These are phyloP conservation scores for Callocephalon fimbriatum DNA, from an alignment of 2,113 vertebrate genomes.

Conservation along the genomic window DNA sequence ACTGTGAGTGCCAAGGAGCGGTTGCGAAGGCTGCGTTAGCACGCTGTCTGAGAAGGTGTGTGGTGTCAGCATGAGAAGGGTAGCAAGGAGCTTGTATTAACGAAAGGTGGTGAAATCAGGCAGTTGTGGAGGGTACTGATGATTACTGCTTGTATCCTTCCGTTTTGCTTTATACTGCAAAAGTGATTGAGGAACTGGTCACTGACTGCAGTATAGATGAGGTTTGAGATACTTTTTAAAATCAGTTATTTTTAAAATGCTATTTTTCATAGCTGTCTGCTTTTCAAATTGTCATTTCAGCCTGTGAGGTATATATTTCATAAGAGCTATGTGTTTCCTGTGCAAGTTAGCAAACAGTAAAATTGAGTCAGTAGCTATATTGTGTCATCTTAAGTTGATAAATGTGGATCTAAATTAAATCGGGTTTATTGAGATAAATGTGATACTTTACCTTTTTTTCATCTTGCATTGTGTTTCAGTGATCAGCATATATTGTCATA, in stretches of 20 bases:
- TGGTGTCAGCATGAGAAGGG: not conserved
- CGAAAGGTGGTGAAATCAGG: not conserved
- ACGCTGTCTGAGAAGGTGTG: not conserved
- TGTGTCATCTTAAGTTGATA: not conserved
- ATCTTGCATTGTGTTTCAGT: not conserved
- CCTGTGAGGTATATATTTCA: not conserved
- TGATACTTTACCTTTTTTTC: not conserved
- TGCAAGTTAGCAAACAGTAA: not conserved
- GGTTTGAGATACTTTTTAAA: not conserved
- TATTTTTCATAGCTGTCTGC: not conserved
- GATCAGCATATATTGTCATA: not conserved
- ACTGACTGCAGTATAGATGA: not conserved
- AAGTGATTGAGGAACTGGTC: not conserved
- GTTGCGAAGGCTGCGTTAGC: not conserved
- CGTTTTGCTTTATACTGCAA: not conserved
- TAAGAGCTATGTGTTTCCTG: not conserved
- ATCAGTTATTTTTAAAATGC: not conserved
- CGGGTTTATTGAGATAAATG: rapidly evolving
- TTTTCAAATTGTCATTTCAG: not conserved
- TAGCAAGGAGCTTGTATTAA: not conserved
- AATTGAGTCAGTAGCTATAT: not conserved
- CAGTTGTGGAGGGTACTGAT: not conserved
- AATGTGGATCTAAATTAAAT: not conserved
- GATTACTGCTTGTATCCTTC: not conserved
- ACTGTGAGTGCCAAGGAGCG: not conserved